Conservation (phyloP, 2,113 vertebrate species). For the Ictalurus furcatus region DNA sequence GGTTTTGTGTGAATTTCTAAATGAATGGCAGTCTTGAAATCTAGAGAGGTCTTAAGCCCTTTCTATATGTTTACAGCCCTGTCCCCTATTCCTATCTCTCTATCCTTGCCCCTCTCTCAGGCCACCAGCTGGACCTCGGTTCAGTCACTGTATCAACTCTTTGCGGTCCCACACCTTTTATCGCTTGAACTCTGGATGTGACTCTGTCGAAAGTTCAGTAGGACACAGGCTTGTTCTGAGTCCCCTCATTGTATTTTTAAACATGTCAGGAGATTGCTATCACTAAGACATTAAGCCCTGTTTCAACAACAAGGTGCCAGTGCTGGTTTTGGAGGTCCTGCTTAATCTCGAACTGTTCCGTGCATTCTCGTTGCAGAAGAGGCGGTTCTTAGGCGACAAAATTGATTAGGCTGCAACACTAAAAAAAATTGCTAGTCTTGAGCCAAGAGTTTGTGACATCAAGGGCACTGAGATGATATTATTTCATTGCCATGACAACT, state of each 20-base stretch:
- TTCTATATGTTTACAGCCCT: not conserved
- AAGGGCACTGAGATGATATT: conserved; percentile 5
- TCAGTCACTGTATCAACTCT: not conserved
- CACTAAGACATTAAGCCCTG: not conserved
- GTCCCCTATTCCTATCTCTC: not conserved
- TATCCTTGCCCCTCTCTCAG: not conserved
- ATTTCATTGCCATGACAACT: conserved; percentile 23
- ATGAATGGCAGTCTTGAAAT: not conserved
- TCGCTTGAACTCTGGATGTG: not conserved
- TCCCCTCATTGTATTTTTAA: not conserved
- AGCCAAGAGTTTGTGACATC: conserved; percentile 1
- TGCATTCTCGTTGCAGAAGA: not conserved
- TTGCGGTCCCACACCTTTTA: not conserved
- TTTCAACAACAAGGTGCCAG: not conserved
- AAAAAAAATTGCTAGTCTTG: not conserved
- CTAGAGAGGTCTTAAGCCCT: not conserved
- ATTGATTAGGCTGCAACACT: not conserved
- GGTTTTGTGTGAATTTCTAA: not conserved
- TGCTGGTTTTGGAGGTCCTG: not conserved
- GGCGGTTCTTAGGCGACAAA: not conserved
- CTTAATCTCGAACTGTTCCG: not conserved
- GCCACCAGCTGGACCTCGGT: not conserved
- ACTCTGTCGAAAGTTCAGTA: not conserved
- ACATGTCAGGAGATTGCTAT: not conserved
- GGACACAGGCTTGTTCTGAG: not conserved